Evolutionary conservation across 2,113 vertebrate species (phyloP).

Genomic region (Phyllostomus hastatus): DNA sequence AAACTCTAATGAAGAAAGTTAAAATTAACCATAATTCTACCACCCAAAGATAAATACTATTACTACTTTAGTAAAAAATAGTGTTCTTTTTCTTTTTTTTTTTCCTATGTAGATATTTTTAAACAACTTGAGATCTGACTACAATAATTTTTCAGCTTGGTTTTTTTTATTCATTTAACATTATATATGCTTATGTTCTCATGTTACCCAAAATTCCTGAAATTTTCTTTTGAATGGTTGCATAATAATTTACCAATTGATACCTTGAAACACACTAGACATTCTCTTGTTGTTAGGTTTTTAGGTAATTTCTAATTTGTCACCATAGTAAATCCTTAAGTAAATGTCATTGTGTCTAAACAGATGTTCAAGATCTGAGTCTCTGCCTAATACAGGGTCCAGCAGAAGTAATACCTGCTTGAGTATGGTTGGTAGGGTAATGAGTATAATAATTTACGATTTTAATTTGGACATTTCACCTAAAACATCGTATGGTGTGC

Average conservation of each 20-base stretch:
- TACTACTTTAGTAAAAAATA: neutral
- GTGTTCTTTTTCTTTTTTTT: neutral
- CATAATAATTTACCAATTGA: neutral
- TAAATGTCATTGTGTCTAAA: neutral
- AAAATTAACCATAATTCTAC: neutral
- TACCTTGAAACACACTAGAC: neutral
- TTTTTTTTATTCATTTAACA: neutral
- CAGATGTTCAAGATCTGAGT: neutral
- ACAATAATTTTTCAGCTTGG: neutral
- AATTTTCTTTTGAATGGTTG: neutral
- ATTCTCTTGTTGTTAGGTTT: neutral
- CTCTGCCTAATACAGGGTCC: neutral
- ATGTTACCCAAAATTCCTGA: neutral
- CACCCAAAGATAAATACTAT: neutral
- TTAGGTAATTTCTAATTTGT: neutral
- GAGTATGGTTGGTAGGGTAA: no score
- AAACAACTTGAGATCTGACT: neutral
- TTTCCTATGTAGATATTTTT: neutral
- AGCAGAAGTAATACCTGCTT: no score
- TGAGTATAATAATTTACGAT: no score
- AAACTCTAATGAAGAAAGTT: neutral
- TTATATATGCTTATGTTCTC: neutral
- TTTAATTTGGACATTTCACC: no score
- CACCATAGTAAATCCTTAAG: neutral
- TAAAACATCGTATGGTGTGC: no score